These are phyloP conservation scores for Pogonocichla stellata DNA, from an alignment of 2,113 vertebrate genomes.

Conservation along the genomic window DNA sequence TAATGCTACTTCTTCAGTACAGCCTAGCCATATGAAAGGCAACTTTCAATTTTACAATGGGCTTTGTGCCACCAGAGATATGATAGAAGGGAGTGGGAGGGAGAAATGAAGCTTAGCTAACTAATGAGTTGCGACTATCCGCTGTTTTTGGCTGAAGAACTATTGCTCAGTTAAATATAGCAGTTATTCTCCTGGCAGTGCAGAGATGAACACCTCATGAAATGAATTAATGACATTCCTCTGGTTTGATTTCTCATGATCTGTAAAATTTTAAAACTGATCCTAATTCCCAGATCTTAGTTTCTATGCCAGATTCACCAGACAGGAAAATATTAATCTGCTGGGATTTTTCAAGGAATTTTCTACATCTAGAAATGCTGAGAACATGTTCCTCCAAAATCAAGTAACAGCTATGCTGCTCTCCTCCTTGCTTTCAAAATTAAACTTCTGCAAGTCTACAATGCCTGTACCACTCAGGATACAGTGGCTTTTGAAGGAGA, in stretches of 20 bases:
- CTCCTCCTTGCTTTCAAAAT: not conserved
- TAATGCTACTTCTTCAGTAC: not conserved
- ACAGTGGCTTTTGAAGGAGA: not conserved
- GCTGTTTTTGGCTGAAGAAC: not conserved
- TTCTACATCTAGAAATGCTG: not conserved
- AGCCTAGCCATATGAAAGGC: not conserved
- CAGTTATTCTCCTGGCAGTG: constrained; percentile 13
- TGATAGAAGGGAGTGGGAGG: constrained; percentile 12
- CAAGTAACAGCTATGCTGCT: not conserved
- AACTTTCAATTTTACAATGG: constrained; percentile 15
- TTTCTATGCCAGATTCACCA: constrained; percentile 40
- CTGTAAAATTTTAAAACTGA: constrained; percentile 57
- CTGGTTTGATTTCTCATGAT: constrained; percentile 58
- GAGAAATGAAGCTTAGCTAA: constrained; percentile 40
- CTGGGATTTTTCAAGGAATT: constrained; percentile 47
- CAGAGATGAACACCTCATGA: constrained; percentile 47
- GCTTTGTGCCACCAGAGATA: not conserved
- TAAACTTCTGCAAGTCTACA: not conserved
- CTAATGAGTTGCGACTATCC: not conserved
- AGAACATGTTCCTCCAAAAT: not conserved
- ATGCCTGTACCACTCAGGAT: not conserved
- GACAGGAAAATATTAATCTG: constrained; percentile 58
- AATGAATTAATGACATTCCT: constrained; percentile 57
- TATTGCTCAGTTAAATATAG: constrained; percentile 32
- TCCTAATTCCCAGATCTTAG: constrained; percentile 48